Evolutionary conservation across 2,888 invertebrate species (phyloP).

Genomic region (Chymomyza procnemis): DNA sequence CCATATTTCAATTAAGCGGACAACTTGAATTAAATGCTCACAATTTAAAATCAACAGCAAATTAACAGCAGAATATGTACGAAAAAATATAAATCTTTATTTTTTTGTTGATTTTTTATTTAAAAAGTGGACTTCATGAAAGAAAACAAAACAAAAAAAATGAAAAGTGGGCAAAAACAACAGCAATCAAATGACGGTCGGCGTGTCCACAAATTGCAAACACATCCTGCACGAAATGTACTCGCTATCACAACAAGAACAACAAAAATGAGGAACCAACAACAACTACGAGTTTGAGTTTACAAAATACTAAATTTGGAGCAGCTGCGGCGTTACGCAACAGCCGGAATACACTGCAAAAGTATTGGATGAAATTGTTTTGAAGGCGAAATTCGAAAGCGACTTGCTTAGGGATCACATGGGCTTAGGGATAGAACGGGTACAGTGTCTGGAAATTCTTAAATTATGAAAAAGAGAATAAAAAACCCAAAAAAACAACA

Average conservation of each 20-base stretch:
- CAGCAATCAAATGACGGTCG: slow-evolving; percentile 60
- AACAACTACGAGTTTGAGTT: slow-evolving; percentile 46
- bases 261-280: background rate
- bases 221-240: slow-evolving; percentile 64
- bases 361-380: no score
- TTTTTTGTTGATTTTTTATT: background rate
- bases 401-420: no score
- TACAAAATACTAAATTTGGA: background rate
- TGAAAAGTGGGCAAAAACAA: slow-evolving; percentile 35
- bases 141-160: slow-evolving; percentile 24
- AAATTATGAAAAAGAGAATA: no score
- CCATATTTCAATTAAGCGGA: background rate
- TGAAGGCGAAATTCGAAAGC: no score
- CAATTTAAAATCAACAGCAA: background rate
- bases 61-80: background rate
- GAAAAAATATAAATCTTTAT: background rate
- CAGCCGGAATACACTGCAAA: no score
- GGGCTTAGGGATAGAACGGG: no score
- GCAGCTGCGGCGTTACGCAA: no score
- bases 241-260: slow-evolving; percentile 1
- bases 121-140: slow-evolving; percentile 25
- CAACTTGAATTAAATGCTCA: background rate
- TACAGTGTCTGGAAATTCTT: no score
- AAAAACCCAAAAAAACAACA: no score
- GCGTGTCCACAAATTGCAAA: slow-evolving; percentile 74